These are phyloP conservation scores for Ianthella basta DNA, from an alignment of 37 sponge, comb jelly and placozoan species.

Conservation along the genomic window DNA sequence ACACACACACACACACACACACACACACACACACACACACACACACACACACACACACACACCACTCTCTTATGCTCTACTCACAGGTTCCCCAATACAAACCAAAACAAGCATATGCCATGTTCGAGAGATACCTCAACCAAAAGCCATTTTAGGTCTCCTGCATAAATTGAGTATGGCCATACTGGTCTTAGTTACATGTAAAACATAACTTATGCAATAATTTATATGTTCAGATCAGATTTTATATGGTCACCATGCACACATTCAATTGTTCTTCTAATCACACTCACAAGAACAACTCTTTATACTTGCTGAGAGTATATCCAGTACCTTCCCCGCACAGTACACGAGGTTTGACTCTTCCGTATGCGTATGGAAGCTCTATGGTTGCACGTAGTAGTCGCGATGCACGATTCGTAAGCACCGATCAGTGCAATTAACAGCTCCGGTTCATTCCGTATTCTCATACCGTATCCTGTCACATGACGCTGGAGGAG, in stretches of 20 bases:
- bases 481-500: neutral
- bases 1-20: too few relatives aligned
- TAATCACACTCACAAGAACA: too few relatives aligned
- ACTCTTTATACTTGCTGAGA: too few relatives aligned
- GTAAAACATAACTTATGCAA: neutral
- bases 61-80: neutral
- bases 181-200: neutral
- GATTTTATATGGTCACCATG: neutral
- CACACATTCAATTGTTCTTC: too few relatives aligned
- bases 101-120: constrained; percentile 70
- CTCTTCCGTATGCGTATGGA: too few relatives aligned
- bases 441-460: neutral
- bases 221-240: neutral
- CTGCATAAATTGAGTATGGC: neutral
- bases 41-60: too few relatives aligned
- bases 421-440: too few relatives aligned
- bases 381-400: too few relatives aligned
- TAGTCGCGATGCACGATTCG: too few relatives aligned
- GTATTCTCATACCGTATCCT: neutral
- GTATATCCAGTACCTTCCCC: too few relatives aligned
- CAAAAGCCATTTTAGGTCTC: constrained; percentile 48
- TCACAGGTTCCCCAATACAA: constrained; percentile 74
- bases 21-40: too few relatives aligned
- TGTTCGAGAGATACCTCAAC: constrained; percentile 77
- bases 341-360: too few relatives aligned